A percentile compares a stretch with the other conserved stretches of the same genome.
Evolutionary conservation across 1,140 invertebrate species (phyloP).

Genomic region (Lepidotrigona ventralis): DNA sequence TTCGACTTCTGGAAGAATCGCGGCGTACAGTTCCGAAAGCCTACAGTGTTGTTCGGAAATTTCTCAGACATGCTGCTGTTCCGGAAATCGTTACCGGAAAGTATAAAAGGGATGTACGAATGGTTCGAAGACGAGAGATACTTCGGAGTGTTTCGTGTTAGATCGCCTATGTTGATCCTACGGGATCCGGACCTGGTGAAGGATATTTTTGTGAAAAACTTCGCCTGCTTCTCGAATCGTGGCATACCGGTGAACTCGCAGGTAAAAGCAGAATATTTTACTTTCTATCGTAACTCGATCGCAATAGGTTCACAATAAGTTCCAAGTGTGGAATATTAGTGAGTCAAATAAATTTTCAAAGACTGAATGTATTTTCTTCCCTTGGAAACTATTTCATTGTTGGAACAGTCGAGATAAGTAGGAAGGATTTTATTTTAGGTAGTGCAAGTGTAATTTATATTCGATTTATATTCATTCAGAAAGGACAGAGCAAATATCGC

Average conservation of each 20-base stretch:
- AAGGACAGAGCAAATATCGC: no score
- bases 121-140: slow-evolving; percentile 73
- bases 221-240: slow-evolving; percentile 78
- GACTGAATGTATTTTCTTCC: no score
- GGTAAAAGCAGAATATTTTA: slow-evolving; percentile 34
- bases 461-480: no score
- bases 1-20: slow-evolving; percentile 78
- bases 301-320: not conserved
- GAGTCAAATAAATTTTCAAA: no score
- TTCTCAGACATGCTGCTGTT: slow-evolving; percentile 69
- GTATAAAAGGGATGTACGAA: slow-evolving; percentile 74
- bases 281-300: not conserved
- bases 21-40: slow-evolving; percentile 75
- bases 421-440: no score
- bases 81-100: slow-evolving; percentile 68
- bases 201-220: slow-evolving; percentile 80
- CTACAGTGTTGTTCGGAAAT: slow-evolving; percentile 78
- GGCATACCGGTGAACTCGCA: slow-evolving; percentile 68
- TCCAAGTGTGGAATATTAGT: not conserved
- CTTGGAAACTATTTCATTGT: no score
- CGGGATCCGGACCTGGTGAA: slow-evolving; percentile 80
- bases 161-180: slow-evolving; percentile 77
- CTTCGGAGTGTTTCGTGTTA: slow-evolving; percentile 78
- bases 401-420: no score
- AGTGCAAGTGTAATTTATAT: no score